Conservation (phyloP, 2,888 invertebrate species). For the Mesodorylaimus sp. region DNA sequence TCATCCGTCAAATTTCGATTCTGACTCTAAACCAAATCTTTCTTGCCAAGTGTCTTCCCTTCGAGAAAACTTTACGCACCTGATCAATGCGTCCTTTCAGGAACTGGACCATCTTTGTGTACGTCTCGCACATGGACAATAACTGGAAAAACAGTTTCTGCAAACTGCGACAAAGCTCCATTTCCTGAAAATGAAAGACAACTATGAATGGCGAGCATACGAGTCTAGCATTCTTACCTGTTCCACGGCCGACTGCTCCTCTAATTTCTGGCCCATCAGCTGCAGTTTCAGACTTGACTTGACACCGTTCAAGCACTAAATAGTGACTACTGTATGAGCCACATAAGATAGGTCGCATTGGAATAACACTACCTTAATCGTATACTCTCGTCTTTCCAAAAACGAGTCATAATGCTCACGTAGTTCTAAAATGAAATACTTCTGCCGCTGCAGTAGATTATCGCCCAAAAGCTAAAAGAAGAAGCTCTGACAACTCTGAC, state of each 20-base stretch:
- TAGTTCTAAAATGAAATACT: constrained; percentile 72
- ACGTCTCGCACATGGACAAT: constrained; percentile 56
- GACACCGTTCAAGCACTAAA: constrained; percentile 43
- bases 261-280: constrained; percentile 48
- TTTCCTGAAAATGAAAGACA: constrained; percentile 37
- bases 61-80: constrained; percentile 32
- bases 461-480: constrained; percentile 26
- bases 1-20: constrained; percentile 14
- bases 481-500: too few species aligned
- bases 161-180: constrained; percentile 64
- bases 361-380: constrained; percentile 36
- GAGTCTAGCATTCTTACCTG: constrained; percentile 5
- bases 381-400: constrained; percentile 72
- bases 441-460: constrained; percentile 53
- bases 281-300: constrained; percentile 61
- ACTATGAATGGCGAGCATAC: neutral
- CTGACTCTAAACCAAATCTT: neutral
- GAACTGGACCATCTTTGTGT: constrained; percentile 35
- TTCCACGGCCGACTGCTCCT: constrained; percentile 41
- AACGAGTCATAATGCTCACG: constrained; percentile 88
- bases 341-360: neutral
- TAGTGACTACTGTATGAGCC: too few species aligned
- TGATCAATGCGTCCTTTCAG: constrained; percentile 36
- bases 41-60: neutral
- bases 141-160: constrained; percentile 85